Conservation (phyloP, 2,888 invertebrate species). For the Hipparchia sbordonii region DNA sequence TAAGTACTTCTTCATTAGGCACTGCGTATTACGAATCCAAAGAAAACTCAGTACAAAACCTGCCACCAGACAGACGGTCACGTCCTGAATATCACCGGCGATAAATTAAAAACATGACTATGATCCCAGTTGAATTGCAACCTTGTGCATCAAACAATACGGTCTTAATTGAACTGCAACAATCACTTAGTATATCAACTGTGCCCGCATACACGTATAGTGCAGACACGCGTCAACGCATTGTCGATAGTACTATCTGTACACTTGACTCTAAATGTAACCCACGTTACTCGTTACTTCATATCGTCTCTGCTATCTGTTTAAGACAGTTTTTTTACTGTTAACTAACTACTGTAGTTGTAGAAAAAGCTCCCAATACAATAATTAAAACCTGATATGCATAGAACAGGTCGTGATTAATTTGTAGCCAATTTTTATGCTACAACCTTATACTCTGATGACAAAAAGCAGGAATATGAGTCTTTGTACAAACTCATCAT, state of each 20-base stretch:
- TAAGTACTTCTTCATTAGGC: background rate
- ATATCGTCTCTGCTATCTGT: slow-evolving; percentile 14
- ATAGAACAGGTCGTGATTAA: background rate
- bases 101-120: slow-evolving; percentile 48
- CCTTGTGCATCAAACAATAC: slow-evolving; percentile 41
- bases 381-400: background rate
- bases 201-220: slow-evolving; percentile 64
- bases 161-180: slow-evolving; percentile 29
- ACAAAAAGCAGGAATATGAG: too few species aligned
- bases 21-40: background rate
- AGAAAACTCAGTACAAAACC: slow-evolving; percentile 33
- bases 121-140: slow-evolving; percentile 36
- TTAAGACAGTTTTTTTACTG: slow-evolving; percentile 24
- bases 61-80: slow-evolving; percentile 56
- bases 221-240: slow-evolving; percentile 68
- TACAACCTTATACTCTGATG: too few species aligned
- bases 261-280: slow-evolving; percentile 66
- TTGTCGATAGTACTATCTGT: slow-evolving; percentile 68
- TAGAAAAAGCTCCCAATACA: background rate
- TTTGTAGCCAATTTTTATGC: too few species aligned
- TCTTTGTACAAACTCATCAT: too few species aligned
- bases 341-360: slow-evolving; percentile 5
- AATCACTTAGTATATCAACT: slow-evolving; percentile 36
- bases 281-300: slow-evolving; percentile 29
- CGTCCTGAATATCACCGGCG: slow-evolving; percentile 69